Evolutionary conservation across 2,113 vertebrate species (phyloP).

Genomic region (Myiagra hebetior): DNA sequence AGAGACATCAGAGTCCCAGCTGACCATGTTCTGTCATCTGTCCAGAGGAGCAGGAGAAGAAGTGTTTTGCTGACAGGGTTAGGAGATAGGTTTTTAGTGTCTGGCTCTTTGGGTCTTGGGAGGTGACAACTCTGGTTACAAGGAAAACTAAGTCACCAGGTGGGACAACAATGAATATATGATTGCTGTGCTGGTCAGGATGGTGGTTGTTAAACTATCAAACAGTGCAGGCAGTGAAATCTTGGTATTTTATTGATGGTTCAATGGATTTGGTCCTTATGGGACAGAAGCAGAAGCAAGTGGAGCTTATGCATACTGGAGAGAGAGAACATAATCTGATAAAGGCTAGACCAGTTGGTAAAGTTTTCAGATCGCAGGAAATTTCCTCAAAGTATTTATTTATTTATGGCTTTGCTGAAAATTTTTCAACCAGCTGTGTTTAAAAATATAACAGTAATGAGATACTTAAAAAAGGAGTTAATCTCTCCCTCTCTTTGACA

Average conservation of each 20-base stretch:
- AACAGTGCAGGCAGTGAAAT: neutral
- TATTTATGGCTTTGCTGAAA: conserved; percentile 12
- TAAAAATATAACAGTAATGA: conserved; percentile 42
- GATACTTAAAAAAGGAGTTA: conserved; percentile 40
- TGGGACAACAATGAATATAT: neutral
- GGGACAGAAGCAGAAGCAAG: neutral
- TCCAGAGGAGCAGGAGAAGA: neutral
- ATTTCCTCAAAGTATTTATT: conserved; percentile 43
- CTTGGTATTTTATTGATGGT: neutral
- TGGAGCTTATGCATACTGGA: neutral
- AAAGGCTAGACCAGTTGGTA: neutral
- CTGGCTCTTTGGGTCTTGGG: neutral
- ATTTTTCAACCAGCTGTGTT: conserved; percentile 29
- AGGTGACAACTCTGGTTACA: neutral
- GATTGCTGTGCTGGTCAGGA: neutral
- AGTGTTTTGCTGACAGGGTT: neutral
- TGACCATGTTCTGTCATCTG: neutral
- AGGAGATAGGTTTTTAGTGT: neutral
- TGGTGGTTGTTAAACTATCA: neutral
- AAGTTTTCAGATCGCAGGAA: neutral
- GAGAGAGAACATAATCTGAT: neutral
- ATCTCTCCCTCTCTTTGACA: neutral
- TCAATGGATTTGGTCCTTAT: neutral
- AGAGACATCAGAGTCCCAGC: neutral
- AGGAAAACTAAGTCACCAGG: neutral